A percentile compares a stretch with the other conserved stretches of the same genome.
Evolutionary conservation across 2,888 invertebrate species (phyloP).

Genomic region (Drosophila imparisetae): DNA sequence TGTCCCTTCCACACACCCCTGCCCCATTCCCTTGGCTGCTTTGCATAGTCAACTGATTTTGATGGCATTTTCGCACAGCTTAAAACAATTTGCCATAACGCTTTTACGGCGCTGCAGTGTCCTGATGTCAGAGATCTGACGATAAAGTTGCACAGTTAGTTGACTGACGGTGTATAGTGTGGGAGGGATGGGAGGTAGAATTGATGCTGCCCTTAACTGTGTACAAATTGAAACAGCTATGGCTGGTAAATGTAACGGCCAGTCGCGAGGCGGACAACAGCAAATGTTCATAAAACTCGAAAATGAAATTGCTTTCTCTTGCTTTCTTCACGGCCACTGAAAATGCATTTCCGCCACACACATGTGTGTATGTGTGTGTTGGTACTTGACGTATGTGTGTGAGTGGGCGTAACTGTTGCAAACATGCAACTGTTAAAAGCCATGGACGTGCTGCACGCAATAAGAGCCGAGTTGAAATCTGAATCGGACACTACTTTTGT

Average conservation of each 20-base stretch:
- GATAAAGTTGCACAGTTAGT: slow-evolving; percentile 26
- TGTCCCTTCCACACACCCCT: background rate
- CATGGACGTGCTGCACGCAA: slow-evolving; percentile 72
- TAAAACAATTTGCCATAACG: slow-evolving; percentile 80
- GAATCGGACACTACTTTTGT: slow-evolving; percentile 72
- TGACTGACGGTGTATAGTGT: background rate
- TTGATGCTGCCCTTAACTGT: slow-evolving; percentile 57
- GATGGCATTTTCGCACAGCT: slow-evolving; percentile 80
- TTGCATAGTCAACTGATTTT: slow-evolving; percentile 80
- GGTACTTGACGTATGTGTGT: slow-evolving; percentile 5
- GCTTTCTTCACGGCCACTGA: slow-evolving; percentile 77
- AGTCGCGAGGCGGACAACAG: slow-evolving; percentile 54
- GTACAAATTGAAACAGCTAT: slow-evolving; percentile 70
- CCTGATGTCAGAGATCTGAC: slow-evolving; percentile 63
- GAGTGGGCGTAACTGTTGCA: slow-evolving; percentile 60
- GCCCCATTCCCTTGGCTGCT: slow-evolving; percentile 45
- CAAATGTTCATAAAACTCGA: slow-evolving; percentile 74
- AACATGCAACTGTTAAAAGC: slow-evolving; percentile 73
- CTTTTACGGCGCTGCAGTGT: slow-evolving; percentile 66
- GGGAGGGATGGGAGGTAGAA: background rate
- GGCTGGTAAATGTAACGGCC: slow-evolving; percentile 44
- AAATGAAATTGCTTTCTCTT: slow-evolving; percentile 76
- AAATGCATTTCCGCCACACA: slow-evolving; percentile 69
- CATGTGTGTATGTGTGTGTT: slow-evolving; percentile 13
- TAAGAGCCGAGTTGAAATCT: slow-evolving; percentile 55